Base-by-base conservation (phyloP, 2,888 invertebrate species). In the Drosophila acutilabella region DNA sequence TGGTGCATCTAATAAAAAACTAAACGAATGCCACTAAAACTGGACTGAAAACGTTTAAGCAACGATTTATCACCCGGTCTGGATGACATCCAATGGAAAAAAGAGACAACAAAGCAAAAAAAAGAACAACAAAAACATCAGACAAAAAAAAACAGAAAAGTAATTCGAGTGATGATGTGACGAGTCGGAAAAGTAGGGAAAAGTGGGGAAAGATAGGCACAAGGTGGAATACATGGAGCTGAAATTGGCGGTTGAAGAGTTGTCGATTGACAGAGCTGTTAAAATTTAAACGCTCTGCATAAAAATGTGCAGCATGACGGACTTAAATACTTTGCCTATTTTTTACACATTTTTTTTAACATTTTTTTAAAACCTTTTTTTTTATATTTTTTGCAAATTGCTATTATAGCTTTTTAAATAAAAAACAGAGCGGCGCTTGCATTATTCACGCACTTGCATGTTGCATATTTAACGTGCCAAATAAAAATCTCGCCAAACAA, bases 401-500 rank as follows among this genome's bases (percentile, higher is more conserved):
- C 80, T 88, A 86, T 88, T 82, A 83, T 88, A 59, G 80, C 80
- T 86, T 88, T 85, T 88, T 71, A 64, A 86, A 83, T 88, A 83
- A 81, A 87, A 86, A 74, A 71, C 83, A 72, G 86, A 83, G 51
- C 64, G 61, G 57, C 67, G 61, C 54, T 66, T 88, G 83, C 84
- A 84, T 86, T 88, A 84, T 84, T 84, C 80, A 88, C 78, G 88
- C 85, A 81, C 77, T 67, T 75, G 86, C 84, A 74, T 66, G 64
- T 52, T 74, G 81, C 67, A 78, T 89, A 89, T 86, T 86, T 87
- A 87, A 86, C 80, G 78, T 71, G 80, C 54, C 45, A 73, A 80
- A 89, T 79, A 87, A 87, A 86, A 86, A 86, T 86, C 89, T 84
- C 88, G 74, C 85, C 88, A 84, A 87, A 89, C 88, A 81, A 86